Evolutionary conservation across 1,140 invertebrate species (phyloP).

Genomic region (Drosophila ogumai): DNA sequence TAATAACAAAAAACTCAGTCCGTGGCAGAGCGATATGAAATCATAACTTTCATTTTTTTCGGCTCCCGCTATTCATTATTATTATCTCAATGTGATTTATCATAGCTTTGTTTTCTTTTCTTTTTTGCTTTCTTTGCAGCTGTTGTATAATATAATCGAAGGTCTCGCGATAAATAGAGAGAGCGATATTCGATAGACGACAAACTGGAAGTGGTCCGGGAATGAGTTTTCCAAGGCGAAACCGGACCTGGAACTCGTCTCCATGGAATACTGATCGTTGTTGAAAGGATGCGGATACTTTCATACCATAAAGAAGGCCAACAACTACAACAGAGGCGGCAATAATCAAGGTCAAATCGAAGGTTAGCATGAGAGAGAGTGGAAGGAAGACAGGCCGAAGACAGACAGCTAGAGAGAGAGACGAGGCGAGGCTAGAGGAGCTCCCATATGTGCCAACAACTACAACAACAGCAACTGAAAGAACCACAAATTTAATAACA

Average conservation of each 20-base stretch:
- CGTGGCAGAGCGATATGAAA: conserved; percentile 24
- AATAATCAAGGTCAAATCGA: conserved; percentile 53
- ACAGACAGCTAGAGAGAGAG: conserved; percentile 48
- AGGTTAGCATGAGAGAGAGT: conserved; percentile 49
- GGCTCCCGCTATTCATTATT: conserved; percentile 7
- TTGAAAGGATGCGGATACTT: conserved; percentile 50
- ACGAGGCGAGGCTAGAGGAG: conserved; percentile 40
- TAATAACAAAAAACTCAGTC: conserved; percentile 25
- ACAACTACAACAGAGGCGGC: conserved; percentile 15
- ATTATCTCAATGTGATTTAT: conserved; percentile 43
- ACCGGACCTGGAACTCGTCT: conserved; percentile 56
- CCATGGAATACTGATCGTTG: conserved; percentile 45
- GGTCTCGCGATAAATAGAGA: conserved; percentile 35
- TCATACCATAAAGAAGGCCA: conserved; percentile 12
- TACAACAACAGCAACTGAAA: conserved; percentile 19
- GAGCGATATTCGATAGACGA: conserved; percentile 19
- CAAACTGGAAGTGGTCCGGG: conserved; percentile 39
- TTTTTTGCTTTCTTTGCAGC: conserved; percentile 57
- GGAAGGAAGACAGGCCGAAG: conserved; percentile 47
- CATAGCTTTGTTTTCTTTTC: conserved; percentile 22
- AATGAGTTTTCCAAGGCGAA: conserved; percentile 48
- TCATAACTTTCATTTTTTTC: conserved; percentile 47
- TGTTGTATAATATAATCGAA: conserved; percentile 58
- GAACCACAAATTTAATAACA: conserved; percentile 46
- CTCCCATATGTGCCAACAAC: conserved; percentile 74